Percentiles rank a stretch among this genome's conserved stretches.
These are phyloP conservation scores for Sycophaga agraensis DNA, from an alignment of 1,140 invertebrate species.

Conservation along the genomic window DNA sequence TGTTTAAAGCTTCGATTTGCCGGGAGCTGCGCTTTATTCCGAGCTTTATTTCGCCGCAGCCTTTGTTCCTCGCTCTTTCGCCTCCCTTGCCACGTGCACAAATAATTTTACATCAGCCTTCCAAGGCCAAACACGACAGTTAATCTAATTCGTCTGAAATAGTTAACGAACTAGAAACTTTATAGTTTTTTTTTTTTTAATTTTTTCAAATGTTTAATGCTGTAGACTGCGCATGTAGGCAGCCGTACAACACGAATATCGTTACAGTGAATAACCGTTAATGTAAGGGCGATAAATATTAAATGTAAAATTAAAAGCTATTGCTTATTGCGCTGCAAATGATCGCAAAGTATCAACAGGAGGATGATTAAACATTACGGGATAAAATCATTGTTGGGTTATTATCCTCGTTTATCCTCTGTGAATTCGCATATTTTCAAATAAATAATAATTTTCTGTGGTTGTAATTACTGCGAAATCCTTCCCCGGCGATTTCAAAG, in stretches of 20 bases:
- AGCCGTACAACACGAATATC: too few relatives aligned
- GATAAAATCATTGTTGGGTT: conserved; percentile 3
- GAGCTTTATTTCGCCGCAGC: neutral
- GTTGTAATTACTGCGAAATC: neutral
- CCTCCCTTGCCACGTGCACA: too few relatives aligned
- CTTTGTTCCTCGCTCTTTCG: neutral
- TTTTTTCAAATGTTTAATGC: too few relatives aligned
- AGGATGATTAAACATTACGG: conserved; percentile 16
- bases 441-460: conserved; percentile 15
- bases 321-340: neutral
- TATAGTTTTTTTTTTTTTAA: too few relatives aligned
- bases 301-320: neutral
- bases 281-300: conserved; percentile 1
- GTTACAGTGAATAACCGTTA: too few relatives aligned
- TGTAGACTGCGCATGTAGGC: too few relatives aligned
- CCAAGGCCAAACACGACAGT: too few relatives aligned
- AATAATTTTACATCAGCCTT: too few relatives aligned
- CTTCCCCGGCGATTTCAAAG: conserved; percentile 22
- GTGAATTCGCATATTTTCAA: conserved; percentile 3
- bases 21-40: neutral
- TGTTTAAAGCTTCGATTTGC: neutral
- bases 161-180: too few relatives aligned
- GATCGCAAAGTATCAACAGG: neutral
- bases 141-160: too few relatives aligned
- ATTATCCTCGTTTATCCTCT: conserved; percentile 3